Evolutionary conservation across 2,797 vertebrate species (phyloP).

Genomic region (Chelonia mydas): DNA sequence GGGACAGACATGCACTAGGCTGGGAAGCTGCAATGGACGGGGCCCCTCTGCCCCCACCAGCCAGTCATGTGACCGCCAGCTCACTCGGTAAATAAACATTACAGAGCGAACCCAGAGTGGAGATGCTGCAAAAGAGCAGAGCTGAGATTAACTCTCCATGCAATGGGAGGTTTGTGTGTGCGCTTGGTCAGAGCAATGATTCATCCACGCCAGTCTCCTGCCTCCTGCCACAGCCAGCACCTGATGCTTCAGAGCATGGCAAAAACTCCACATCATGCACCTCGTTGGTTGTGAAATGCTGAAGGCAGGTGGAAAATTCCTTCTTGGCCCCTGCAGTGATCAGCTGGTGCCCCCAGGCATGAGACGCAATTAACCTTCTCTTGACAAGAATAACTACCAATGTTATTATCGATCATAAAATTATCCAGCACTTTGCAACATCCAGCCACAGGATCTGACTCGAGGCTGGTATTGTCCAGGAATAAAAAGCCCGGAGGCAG

Average conservation of each 20-base stretch:
- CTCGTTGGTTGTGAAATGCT: neutral
- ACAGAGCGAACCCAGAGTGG: accelerated
- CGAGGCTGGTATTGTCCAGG: accelerated
- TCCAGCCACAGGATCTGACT: neutral
- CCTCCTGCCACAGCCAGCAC: neutral
- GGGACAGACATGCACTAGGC: neutral
- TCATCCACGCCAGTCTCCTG: neutral
- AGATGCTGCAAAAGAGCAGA: accelerated
- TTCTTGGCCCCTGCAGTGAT: slow-evolving; percentile 55
- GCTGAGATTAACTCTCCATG: neutral
- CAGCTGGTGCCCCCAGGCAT: slow-evolving; percentile 65
- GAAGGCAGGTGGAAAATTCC: slow-evolving; percentile 28
- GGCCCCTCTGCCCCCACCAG: neutral
- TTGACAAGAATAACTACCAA: slow-evolving; percentile 67
- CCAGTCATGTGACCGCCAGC: accelerated
- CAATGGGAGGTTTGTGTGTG: neutral
- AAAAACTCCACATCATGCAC: neutral
- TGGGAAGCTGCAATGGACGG: accelerated
- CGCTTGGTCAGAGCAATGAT: neutral
- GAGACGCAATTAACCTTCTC: slow-evolving; percentile 77
- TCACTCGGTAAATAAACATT: neutral
- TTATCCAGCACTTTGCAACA: slow-evolving; percentile 17
- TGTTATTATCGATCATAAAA: slow-evolving; percentile 64
- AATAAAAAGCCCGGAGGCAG: neutral
- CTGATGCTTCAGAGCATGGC: slow-evolving; percentile 47